These are phyloP conservation scores for Egretta garzetta DNA, from an alignment of 2,113 vertebrate species.

Conservation along the genomic window DNA sequence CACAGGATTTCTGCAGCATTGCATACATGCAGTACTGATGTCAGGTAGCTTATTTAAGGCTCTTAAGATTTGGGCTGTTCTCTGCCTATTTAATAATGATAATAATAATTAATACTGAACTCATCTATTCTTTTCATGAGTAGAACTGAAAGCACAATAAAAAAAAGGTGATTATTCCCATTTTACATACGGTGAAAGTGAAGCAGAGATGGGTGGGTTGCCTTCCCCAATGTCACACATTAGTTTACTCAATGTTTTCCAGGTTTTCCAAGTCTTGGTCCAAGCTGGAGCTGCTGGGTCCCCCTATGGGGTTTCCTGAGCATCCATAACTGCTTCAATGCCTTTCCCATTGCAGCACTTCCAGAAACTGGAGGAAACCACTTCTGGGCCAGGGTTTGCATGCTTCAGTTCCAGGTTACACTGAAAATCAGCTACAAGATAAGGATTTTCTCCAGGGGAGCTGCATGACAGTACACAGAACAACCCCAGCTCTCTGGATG, in stretches of 20 bases:
- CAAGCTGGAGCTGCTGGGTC: background rate
- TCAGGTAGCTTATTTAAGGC: background rate
- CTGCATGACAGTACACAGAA: background rate
- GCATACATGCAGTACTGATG: background rate
- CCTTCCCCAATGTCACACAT: background rate
- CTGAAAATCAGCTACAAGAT: background rate
- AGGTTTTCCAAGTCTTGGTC: background rate
- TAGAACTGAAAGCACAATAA: background rate
- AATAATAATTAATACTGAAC: background rate
- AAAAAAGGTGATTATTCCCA: background rate
- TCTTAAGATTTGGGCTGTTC: background rate
- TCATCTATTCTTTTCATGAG: background rate
- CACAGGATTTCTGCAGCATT: background rate
- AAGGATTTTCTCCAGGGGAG: background rate
- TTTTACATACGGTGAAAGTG: background rate
- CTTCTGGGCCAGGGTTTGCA: background rate
- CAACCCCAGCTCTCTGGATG: background rate
- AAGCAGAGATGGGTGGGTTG: background rate
- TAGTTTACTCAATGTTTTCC: background rate
- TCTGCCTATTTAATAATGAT: background rate
- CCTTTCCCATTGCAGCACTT: background rate
- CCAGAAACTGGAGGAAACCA: background rate
- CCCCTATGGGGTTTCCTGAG: background rate
- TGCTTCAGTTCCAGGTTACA: background rate
- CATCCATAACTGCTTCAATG: background rate